Evolutionary conservation across 2,113 vertebrate genomes (phyloP), one percentile per base, ranked within the genome.

Genomic region (Nerophis lumbriciformis): DNA sequence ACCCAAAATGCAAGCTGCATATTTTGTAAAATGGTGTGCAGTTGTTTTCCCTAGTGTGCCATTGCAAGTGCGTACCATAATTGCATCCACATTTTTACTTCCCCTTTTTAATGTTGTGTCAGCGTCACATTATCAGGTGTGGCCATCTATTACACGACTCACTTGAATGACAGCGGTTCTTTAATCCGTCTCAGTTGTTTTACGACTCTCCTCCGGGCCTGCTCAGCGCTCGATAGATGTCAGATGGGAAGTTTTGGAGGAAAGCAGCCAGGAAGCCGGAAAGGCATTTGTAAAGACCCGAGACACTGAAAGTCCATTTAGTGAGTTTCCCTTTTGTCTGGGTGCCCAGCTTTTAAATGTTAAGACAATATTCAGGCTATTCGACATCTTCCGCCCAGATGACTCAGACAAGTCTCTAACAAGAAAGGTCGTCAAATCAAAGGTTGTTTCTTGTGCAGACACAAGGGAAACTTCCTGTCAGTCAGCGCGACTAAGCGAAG

Each of bases 401-500:
- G 79, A 75, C 28, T 81, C 72, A 81, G 48, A 53, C 49, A 61
- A 51, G 44, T 53, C 5, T 66, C 21, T 53, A 12, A 55, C 50
- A 69, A 45, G 42, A 19, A 67, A 58, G 11, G 65, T 65, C 72
- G 72, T 53, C 61, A 48, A 72, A 74, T 74, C 39, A 49, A 35
- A 53, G 61, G 6, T 66, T 60, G 61, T 59, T 62, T 59, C 57
- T 68, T 12, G 45, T 8, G 36, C 60, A 73, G 60, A 79, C 54
- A 74, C 71, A 81, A 76, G 55, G 11, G 16, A 80, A 72, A 66
- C 15, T 63, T 58, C 56, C 56, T 69, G 54, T 64, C 67, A 68
- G 54, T 64, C 67, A 68, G 6, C 57, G 55, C 68, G 73, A 71
- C 73, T 80, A 77, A 80, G 78, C 71, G 59, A 9, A 52, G 62